Conservation (phyloP, 2,113 vertebrate species). For the Muntiacus reevesi region DNA sequence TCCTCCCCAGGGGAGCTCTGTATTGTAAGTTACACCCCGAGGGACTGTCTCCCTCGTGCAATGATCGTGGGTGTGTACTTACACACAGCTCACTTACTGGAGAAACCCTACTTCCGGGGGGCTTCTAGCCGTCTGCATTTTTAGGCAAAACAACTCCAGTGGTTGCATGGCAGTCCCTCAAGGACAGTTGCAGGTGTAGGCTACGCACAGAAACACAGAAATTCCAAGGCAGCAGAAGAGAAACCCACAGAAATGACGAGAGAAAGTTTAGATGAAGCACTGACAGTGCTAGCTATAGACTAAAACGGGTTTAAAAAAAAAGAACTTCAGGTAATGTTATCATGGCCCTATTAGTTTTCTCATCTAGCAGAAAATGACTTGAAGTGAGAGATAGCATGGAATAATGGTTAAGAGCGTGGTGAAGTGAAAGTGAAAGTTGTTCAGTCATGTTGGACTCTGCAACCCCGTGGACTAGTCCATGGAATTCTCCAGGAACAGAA, state of each 20-base stretch:
- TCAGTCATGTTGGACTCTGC: accelerated
- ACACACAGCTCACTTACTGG: background rate
- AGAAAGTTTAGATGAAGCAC: background rate
- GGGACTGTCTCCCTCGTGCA: background rate
- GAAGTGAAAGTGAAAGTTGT: background rate
- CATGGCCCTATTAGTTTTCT: too few relatives aligned
- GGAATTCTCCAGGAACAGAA: background rate
- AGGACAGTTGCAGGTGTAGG: background rate
- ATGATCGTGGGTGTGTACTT: background rate
- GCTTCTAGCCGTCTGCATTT: background rate
- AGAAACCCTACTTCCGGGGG: background rate
- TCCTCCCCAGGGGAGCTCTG: background rate
- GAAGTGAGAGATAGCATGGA: background rate
- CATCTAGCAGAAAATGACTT: background rate
- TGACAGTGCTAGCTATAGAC: background rate
- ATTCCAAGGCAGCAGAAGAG: background rate
- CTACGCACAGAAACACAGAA: background rate
- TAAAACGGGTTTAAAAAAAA: background rate
- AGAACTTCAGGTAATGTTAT: background rate
- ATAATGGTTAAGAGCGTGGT: background rate
- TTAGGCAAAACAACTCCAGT: background rate
- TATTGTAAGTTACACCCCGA: background rate
- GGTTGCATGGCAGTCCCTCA: background rate
- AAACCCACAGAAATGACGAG: background rate
- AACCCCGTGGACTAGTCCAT: background rate